These are phyloP conservation scores for Hymenochirus boettgeri DNA, from an alignment of 2,113 vertebrate species.

Conservation along the genomic window DNA sequence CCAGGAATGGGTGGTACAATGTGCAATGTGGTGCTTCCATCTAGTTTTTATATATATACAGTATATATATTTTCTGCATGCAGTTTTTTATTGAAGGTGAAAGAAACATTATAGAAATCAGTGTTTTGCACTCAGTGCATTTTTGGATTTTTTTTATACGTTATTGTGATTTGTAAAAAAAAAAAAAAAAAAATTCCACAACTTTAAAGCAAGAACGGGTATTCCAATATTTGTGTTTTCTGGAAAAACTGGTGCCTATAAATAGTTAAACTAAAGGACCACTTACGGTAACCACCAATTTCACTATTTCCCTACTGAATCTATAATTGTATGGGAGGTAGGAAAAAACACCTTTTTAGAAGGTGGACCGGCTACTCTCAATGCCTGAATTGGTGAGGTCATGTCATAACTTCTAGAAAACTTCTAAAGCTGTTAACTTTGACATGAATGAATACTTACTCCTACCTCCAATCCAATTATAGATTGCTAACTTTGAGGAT, in stretches of 20 bases:
- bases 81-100: conserved; percentile 48
- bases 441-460: too few relatives aligned
- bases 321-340: too few relatives aligned
- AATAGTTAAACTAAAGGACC: too few relatives aligned
- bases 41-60: conserved; percentile 20
- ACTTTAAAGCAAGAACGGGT: conserved; percentile 52
- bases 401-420: too few relatives aligned
- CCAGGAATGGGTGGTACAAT: conserved; percentile 6
- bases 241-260: conserved; percentile 50
- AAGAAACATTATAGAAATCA: not conserved
- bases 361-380: too few relatives aligned
- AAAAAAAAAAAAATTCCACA: conserved; percentile 64
- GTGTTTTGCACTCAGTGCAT: not conserved
- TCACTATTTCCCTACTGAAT: too few relatives aligned
- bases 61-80: conserved; percentile 49
- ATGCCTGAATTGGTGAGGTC: too few relatives aligned
- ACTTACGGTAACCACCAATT: too few relatives aligned
- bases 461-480: too few relatives aligned
- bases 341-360: too few relatives aligned
- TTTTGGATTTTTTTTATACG: conserved; percentile 46
- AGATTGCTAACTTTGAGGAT: too few relatives aligned
- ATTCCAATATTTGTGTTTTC: conserved; percentile 41
- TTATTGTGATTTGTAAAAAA: conserved; percentile 62
- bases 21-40: not conserved
- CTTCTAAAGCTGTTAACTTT: too few relatives aligned